phyloP scores from a whole-genome alignment of 1,140 invertebrate species.

The Drosophila insularis region DNA sequence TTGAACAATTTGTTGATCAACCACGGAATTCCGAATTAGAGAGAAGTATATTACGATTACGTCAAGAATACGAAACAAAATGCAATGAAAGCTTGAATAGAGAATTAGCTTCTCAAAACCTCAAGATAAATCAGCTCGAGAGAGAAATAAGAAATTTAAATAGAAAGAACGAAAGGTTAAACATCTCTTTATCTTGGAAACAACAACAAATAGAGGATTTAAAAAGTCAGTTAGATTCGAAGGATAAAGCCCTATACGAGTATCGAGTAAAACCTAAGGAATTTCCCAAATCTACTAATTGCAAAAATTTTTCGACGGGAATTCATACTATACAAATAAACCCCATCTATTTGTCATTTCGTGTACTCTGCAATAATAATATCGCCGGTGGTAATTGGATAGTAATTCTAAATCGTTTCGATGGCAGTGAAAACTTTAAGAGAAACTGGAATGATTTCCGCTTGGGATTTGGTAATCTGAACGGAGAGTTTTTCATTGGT shows the following conservation, averaged over 20 bases:
- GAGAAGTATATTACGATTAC: not conserved
- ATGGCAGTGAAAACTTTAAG: not conserved
- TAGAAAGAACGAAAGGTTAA: no score
- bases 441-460: not conserved
- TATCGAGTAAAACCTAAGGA: not conserved
- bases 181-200: no score
- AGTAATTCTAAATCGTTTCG: not conserved
- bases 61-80: no score
- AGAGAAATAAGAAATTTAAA: no score
- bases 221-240: no score
- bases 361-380: not conserved
- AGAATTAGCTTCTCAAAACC: no score
- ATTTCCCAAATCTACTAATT: not conserved
- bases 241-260: not conserved
- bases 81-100: no score
- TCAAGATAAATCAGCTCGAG: not conserved
- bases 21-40: not conserved
- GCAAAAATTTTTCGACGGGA: not conserved
- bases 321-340: not conserved
- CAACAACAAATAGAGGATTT: no score
- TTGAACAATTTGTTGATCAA: not conserved
- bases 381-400: not conserved
- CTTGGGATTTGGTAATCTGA: not conserved
- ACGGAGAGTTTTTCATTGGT: not conserved
- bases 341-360: not conserved